Percentiles rank a stretch among this genome's conserved stretches.
Evolutionary conservation across 2,888 invertebrate species (phyloP).

Genomic region (Pinctada fucata): DNA sequence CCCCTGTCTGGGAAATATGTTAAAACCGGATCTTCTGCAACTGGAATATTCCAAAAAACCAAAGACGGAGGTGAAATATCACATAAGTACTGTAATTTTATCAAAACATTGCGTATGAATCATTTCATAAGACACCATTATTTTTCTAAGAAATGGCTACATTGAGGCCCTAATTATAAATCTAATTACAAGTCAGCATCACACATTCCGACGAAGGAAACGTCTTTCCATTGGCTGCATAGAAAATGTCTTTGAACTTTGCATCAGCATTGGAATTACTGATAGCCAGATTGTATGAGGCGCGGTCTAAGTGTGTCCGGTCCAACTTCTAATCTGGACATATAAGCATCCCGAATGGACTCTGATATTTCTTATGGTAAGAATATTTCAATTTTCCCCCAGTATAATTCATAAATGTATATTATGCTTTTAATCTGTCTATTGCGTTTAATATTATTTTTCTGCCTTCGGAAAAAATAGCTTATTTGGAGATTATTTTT

Average conservation of each 20-base stretch:
- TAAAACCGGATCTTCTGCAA: neutral
- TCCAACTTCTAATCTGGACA: neutral
- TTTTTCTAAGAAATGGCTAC: neutral
- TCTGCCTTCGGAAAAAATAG: too few species aligned
- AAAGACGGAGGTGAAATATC: too few species aligned
- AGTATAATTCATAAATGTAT: too few species aligned
- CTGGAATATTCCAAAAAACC: too few species aligned
- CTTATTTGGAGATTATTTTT: too few species aligned
- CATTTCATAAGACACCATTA: too few species aligned
- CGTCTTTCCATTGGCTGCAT: constrained; percentile 3
- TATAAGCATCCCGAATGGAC: neutral
- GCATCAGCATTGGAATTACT: neutral
- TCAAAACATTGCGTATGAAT: too few species aligned
- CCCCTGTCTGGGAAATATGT: neutral
- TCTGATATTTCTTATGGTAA: too few species aligned
- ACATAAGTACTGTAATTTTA: too few species aligned
- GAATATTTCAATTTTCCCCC: too few species aligned
- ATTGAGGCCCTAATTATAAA: neutral
- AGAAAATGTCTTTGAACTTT: neutral
- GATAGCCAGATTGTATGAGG: neutral
- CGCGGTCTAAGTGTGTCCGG: neutral
- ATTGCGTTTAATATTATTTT: too few species aligned
- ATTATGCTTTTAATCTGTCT: too few species aligned
- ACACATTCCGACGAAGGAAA: neutral
- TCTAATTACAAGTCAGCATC: neutral